Base-by-base conservation (phyloP, 2,797 vertebrate genomes). In the Streptopelia turtur region DNA sequence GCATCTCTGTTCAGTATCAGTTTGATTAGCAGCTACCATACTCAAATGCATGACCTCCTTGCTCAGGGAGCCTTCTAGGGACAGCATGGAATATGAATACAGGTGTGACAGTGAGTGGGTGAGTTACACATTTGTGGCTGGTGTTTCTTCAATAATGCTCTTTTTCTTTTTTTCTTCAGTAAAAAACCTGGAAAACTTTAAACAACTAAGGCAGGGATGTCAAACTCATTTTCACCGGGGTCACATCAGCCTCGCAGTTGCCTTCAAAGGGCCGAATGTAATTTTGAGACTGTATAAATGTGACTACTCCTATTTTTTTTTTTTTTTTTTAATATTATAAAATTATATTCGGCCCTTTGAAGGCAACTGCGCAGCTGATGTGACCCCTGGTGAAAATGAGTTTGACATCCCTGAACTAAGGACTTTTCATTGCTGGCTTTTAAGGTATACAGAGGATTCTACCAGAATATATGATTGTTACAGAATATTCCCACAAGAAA, bases 401-500 rank as follows among this genome's bases (percentile, higher is more conserved):
- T 43, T 43, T 43, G 43, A 43, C 43, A 43, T 18, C 17, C 43
- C 17, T 43, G 43, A 89, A 13, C 16, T 72, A 18, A 75, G 33
- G 56, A 28, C 45, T 78, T 96, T 93, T 94, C 53, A 41, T 57
- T 90, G 64, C 65, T 83, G 61, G 13, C 63, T 90, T 97, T 87
- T 82, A 87, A 89, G 65, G 57, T 84, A 52, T 27, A 52, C 5
- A 18, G 49, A 13, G 49, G 24, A 12, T 86, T 95, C 87, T 95
- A 64, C 31, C 63, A 41, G 6, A 64, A 23, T 70, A 28, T 45
- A 4, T 65, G 74, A 64, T 52, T 71, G 68, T n/a, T 74, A 49
- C 45, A 90, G 82, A 90, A 91, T 82, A 87, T 87, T 95, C 93
- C 92, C 87, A 86, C 33, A 77, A 88, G 78, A 66, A 94, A 72